Conservation (phyloP, 1,140 invertebrate species). For the Ips nitidus region DNA sequence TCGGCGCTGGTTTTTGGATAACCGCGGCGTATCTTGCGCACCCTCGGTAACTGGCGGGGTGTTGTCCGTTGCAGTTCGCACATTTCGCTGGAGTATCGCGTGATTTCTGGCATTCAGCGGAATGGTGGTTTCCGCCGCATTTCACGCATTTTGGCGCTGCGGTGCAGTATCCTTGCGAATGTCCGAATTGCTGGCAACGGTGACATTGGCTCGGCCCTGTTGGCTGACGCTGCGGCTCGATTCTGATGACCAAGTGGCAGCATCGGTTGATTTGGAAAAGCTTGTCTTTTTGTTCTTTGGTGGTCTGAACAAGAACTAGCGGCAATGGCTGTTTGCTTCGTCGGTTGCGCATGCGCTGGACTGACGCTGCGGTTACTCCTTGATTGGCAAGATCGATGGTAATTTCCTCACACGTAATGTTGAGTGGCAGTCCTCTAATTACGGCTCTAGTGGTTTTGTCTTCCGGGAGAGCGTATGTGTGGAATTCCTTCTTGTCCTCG, state of each 20-base stretch:
- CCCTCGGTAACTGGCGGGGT: too few species aligned
- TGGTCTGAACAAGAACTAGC: too few species aligned
- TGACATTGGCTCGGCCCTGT: too few species aligned
- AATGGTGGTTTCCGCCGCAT: too few species aligned
- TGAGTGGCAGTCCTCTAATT: not conserved
- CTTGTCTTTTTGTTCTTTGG: too few species aligned
- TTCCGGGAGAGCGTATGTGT: not conserved
- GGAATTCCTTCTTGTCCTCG: not conserved
- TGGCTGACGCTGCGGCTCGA: not conserved
- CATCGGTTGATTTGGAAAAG: too few species aligned
- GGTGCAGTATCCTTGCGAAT: constrained; percentile 39
- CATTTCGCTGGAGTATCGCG: constrained; percentile 9
- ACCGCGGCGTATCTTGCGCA: too few species aligned
- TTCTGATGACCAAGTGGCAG: not conserved
- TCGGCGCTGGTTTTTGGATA: too few species aligned
- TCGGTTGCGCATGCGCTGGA: too few species aligned
- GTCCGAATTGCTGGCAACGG: constrained; percentile 50
- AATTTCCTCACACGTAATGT: not conserved
- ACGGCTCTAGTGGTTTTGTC: not conserved
- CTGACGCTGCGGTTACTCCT: too few species aligned
- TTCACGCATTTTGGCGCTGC: not conserved
- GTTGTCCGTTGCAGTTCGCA: constrained; percentile 19
- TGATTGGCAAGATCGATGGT: not conserved
- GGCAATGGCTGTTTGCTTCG: too few species aligned
- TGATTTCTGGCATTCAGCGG: constrained; percentile 17